Evolutionary conservation across 2,888 invertebrate species (phyloP).

Genomic region (Nomada goodeniana): DNA sequence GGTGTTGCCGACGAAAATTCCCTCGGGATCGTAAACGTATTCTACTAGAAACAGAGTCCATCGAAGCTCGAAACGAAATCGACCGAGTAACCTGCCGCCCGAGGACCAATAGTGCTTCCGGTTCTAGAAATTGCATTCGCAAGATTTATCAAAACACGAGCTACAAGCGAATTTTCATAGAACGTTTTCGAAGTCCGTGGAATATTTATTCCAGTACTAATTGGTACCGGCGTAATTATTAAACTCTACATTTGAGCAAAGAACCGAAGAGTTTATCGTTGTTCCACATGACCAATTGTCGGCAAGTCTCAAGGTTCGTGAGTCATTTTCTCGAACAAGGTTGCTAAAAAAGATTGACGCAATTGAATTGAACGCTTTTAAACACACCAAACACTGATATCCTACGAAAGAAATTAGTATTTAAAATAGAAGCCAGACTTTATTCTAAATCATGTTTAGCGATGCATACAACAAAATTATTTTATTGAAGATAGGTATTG

Average conservation of each 20-base stretch:
- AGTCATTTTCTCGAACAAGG: neutral
- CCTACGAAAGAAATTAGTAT: too few relatives aligned
- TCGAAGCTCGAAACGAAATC: slow-evolving; percentile 47
- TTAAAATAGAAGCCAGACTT: too few relatives aligned
- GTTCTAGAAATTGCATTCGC: slow-evolving; percentile 54
- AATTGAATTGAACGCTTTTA: neutral
- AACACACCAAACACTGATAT: too few relatives aligned
- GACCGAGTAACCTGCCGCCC: slow-evolving; percentile 19
- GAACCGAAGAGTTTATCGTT: neutral
- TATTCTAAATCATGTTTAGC: too few relatives aligned
- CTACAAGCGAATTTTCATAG: too few relatives aligned
- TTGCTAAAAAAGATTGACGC: neutral
- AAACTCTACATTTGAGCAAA: too few relatives aligned
- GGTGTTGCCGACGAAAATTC: slow-evolving; percentile 18
- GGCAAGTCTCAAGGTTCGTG: neutral
- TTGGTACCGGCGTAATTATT: neutral
- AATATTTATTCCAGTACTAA: neutral
- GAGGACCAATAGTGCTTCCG: slow-evolving; percentile 25
- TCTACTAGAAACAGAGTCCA: slow-evolving; percentile 25
- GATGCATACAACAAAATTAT: too few relatives aligned
- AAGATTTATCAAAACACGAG: slow-evolving; percentile 52
- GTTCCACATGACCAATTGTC: neutral
- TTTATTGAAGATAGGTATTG: too few relatives aligned
- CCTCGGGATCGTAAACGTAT: slow-evolving; percentile 38
- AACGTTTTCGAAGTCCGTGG: neutral